These are phyloP conservation scores for Pyxicephalus adspersus DNA, from an alignment of 2,113 vertebrate species.

Conservation along the genomic window DNA sequence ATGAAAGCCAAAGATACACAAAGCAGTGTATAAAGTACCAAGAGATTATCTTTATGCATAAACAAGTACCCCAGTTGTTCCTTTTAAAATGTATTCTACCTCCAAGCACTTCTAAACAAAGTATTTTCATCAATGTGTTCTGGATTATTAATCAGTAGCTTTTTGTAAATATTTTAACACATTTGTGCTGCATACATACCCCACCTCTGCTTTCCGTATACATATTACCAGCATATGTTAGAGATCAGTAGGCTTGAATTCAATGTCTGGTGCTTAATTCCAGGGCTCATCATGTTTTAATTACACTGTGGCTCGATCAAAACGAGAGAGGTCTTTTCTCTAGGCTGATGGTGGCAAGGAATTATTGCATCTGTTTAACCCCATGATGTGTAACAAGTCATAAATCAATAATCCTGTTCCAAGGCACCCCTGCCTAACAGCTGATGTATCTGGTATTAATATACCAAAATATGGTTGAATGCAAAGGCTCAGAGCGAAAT, in stretches of 20 bases:
- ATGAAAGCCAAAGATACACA: conserved; percentile 8
- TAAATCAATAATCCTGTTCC: conserved; percentile 56
- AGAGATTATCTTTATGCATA: not conserved
- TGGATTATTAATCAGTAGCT: not conserved
- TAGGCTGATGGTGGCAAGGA: conserved; percentile 49
- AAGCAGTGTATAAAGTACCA: not conserved
- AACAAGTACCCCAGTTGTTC: not conserved
- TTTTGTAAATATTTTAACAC: conserved; percentile 13
- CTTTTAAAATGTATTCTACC: conserved; percentile 4
- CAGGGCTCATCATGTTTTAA: conserved; percentile 56
- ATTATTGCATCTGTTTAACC: conserved; percentile 58
- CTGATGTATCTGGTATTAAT: conserved; percentile 58
- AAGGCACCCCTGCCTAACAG: conserved; percentile 52
- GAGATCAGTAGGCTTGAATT: conserved; percentile 45
- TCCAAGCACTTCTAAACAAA: not conserved
- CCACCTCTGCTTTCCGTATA: not conserved
- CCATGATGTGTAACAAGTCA: conserved; percentile 54
- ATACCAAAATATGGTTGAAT: conserved; percentile 55
- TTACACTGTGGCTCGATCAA: conserved; percentile 51
- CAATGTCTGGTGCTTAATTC: conserved; percentile 40
- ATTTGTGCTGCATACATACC: conserved; percentile 3
- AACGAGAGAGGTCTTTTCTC: conserved; percentile 53
- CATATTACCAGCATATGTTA: conserved; percentile 35
- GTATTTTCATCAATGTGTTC: not conserved
- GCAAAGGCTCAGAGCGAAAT: conserved; percentile 49